A percentile compares a stretch with the other conserved stretches of the same genome.
Conservation (phyloP, 2,797 vertebrate species). For the Pseudotriccus pelzelni region DNA sequence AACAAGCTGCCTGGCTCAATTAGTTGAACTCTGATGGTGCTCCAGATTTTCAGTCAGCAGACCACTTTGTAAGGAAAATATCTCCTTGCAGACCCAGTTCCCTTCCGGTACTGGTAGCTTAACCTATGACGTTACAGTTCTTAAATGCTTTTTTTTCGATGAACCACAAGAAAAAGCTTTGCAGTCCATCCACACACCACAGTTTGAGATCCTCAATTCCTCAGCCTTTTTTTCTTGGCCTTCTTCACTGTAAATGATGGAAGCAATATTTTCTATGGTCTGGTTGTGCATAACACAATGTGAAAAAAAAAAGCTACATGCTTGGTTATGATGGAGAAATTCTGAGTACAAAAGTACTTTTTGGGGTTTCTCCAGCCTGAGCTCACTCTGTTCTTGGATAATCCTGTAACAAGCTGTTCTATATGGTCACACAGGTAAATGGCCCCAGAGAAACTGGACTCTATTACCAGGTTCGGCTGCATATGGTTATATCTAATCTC, state of each 20-base stretch:
- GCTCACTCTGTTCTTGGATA: constrained; percentile 3
- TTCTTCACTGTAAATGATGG: not conserved
- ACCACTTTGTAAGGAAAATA: constrained; percentile 54
- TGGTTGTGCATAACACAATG: not conserved
- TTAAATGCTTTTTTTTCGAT: not conserved
- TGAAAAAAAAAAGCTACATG: not conserved
- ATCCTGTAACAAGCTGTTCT: not conserved
- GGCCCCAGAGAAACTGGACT: not conserved
- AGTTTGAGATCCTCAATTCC: not conserved
- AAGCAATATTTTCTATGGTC: not conserved
- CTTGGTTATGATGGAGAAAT: not conserved
- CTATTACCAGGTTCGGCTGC: not conserved
- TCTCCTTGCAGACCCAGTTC: not conserved
- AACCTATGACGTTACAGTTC: not conserved
- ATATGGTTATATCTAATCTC: not conserved
- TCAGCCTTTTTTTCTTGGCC: not conserved
- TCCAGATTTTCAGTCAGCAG: constrained; percentile 57
- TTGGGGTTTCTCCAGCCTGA: constrained; percentile 23
- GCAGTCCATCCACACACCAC: not conserved
- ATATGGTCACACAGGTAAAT: not conserved
- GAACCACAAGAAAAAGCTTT: constrained; percentile 33
- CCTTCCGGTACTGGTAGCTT: not conserved
- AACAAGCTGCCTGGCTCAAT: constrained; percentile 63
- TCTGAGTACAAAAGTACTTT: not conserved
- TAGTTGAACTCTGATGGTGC: constrained; percentile 48